Evolutionary conservation across 2,797 vertebrate genomes (phyloP), one percentile per base, ranked within the genome.

Genomic region (Anniella stebbinsi): DNA sequence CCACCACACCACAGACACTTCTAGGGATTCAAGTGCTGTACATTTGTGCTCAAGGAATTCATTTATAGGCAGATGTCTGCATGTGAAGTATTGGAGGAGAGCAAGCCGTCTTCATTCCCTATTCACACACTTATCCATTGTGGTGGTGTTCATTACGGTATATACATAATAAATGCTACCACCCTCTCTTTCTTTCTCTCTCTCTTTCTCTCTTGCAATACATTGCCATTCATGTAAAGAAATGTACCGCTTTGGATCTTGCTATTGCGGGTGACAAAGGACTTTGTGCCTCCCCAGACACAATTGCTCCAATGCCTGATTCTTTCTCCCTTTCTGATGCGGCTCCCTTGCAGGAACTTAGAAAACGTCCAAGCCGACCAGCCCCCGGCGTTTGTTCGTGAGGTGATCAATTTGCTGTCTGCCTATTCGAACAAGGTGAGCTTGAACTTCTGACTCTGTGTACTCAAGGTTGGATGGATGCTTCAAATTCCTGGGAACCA

Each of bases 291-390:
- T n/a, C 36, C 11, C 36, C 21, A 1, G 11, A 7, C 21, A 13
- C 18, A 10, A 21, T 28, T 45, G 8, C 1, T 89, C 2, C 2
- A 6, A 1, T 0, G 28, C 45, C 4, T 1, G 72, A 21, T 57
- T 54, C 28, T 28, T 33, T 76, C 36, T 75, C 12, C 10, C 9
- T 13, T 3, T 41, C 8, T 11, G 2, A 3, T n/a, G n/a, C 28
- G 21, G 2, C 15, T 9, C 54, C 41, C 45, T 87, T n/a, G 4
- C 94, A 99, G 99, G 96, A 99, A 99, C 93, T 97, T 98, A 93
- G 98, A 99, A 95, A 99, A 99, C 80, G 97, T 99, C 57, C 98
- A 98, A 92, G 95, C 96, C 0, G 98, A 98, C 76, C 97, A 97
- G 94, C 98, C 97, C 36, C 98, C 97, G 0, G 96, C 97, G n/a